A percentile compares a stretch with the other conserved stretches of the same genome.
Conservation (phyloP, 2,797 vertebrate species). For the Malurus leucopterus region DNA sequence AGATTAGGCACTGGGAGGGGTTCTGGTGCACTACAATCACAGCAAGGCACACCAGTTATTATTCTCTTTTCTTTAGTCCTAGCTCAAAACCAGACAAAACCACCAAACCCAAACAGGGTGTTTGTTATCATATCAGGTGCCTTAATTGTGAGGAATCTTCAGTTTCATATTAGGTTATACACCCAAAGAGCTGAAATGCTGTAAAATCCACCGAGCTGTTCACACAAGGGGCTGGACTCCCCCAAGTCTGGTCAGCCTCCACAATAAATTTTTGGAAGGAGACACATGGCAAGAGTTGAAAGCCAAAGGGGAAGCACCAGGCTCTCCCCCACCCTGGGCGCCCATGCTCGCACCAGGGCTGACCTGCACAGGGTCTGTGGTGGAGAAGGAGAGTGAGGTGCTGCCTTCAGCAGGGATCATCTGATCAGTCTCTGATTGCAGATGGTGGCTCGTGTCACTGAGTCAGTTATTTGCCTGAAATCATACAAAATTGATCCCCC, state of each 20-base stretch:
- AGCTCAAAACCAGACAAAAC: background rate
- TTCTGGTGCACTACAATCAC: background rate
- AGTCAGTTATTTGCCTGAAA: background rate
- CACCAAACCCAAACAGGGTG: background rate
- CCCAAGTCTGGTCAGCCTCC: background rate
- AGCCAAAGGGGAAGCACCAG: background rate
- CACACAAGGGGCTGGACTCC: accelerated
- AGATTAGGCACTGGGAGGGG: background rate
- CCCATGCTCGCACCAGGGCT: accelerated
- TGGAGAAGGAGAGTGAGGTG: background rate
- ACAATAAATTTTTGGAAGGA: background rate
- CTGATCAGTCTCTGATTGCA: background rate
- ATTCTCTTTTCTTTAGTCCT: background rate
- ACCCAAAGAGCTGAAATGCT: background rate
- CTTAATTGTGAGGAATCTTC: background rate
- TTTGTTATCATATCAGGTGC: background rate
- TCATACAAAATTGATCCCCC: background rate
- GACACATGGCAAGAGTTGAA: background rate
- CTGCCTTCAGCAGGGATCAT: background rate
- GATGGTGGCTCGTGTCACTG: accelerated
- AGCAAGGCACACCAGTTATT: background rate
- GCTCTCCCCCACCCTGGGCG: background rate
- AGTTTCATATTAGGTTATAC: background rate
- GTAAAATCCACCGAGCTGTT: background rate
- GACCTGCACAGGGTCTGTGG: background rate